Percentiles rank a stretch among this genome's conserved stretches.
Evolutionary conservation across 2,797 vertebrate species (phyloP).

Genomic region (Squalus acanthias): DNA sequence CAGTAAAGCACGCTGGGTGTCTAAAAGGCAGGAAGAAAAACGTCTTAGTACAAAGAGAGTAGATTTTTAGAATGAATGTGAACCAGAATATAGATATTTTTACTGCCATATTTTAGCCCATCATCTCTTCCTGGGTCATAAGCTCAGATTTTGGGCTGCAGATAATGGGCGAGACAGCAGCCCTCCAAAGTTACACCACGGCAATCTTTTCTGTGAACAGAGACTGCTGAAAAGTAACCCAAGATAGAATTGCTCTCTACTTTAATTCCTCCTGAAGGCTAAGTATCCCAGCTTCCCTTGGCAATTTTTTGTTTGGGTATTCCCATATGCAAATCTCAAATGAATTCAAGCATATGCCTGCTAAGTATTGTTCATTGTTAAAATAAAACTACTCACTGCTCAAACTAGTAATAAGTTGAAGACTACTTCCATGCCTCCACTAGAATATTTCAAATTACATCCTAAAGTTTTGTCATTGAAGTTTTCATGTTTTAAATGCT

Average conservation of each 20-base stretch:
- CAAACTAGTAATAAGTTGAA: background rate
- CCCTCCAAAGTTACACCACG: background rate
- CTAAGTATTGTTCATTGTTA: background rate
- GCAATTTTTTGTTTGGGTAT: background rate
- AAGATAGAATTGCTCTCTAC: background rate
- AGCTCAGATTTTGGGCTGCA: background rate
- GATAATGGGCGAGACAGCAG: background rate
- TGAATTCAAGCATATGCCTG: background rate
- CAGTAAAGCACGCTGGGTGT: conserved; percentile 77
- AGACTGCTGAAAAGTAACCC: background rate
- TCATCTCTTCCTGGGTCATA: background rate
- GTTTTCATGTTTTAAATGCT: no score
- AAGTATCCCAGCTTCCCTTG: background rate
- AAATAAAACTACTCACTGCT: background rate
- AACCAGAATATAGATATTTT: background rate
- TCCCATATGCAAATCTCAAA: background rate
- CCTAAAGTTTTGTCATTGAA: no score
- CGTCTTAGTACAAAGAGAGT: background rate
- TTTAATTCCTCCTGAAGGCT: background rate
- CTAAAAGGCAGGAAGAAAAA: conserved; percentile 54
- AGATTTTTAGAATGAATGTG: background rate
- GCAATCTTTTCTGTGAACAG: background rate
- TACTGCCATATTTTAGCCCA: background rate
- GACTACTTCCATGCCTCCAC: no score
- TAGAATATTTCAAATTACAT: no score